Evolutionary conservation across 2,888 invertebrate genomes (phyloP), one percentile per base, ranked within the genome.

Genomic region (Drosophila cyrtoloma): DNA sequence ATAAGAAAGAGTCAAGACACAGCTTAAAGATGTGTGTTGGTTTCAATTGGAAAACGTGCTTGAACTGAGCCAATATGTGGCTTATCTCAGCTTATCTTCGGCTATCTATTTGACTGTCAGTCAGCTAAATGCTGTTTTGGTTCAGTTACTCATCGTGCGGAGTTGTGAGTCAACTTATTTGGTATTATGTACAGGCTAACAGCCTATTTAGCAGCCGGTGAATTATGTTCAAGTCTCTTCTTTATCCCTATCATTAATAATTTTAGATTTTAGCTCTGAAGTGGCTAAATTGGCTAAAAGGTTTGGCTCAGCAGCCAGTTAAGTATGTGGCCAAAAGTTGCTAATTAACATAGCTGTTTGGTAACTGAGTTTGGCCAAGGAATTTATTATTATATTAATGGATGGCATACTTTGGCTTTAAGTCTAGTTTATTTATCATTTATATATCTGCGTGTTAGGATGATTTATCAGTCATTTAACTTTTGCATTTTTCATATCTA

Each of bases 31-130:
- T 47, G 51, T 30, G 37, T 1, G 26, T 16, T n/a, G n/a, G 32
- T 3, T 44, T 35, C 14, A 14, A 35, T 35, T 35, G 14, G 22
- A 19, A 14, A 44, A 50, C 67, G 47, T 67, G 67, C 55, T 66
- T 37, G n/a, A 66, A 44, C 47, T 26, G 14, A 50, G 35, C 19
- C 19, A 60, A 28, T 30, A 10, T 33, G 26, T 50, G 0, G 35
- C 42, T 65, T 64, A 47, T 22, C 47, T 14, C 22, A 14, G 47
- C 4, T 22, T 14, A 14, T 19, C 39, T 19, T 7, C 19, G 39
- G 9, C 39, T 19, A n/a, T 39, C 42, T n/a, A 2, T 10, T n/a
- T 9, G 16, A 9, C 14, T 7, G 16, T 47, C 47, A 16, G 47
- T 26, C 47, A 16, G 16, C 47, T 16, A 47, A 47, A 16, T 47